Evolutionary conservation across 2,888 invertebrate genomes (phyloP).

Genomic region (Hirtodrosophila confusa): DNA sequence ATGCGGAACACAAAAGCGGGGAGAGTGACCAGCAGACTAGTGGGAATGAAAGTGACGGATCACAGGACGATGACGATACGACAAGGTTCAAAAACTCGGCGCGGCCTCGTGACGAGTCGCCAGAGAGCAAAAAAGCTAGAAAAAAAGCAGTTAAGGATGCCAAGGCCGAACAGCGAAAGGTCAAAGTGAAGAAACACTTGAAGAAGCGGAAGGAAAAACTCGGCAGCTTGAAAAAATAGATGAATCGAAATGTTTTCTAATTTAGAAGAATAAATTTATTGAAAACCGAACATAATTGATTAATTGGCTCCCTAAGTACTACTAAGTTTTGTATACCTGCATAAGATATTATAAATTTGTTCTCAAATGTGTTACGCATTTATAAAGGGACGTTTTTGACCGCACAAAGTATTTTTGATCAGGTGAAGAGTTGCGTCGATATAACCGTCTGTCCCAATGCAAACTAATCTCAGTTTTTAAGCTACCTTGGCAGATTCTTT

Average conservation of each 20-base stretch:
- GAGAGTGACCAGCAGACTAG: conserved; percentile 44
- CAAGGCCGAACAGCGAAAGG: conserved; percentile 94
- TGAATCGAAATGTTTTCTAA: neutral
- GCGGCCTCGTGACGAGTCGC: conserved; percentile 91
- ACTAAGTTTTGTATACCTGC: no score
- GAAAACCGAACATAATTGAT: no score
- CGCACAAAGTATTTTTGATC: no score
- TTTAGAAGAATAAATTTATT: no score
- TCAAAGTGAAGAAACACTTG: conserved; percentile 95
- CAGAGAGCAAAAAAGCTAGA: conserved; percentile 91
- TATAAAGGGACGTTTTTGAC: no score
- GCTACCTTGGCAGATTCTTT: no score
- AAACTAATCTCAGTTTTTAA: no score
- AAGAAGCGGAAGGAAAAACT: conserved; percentile 94
- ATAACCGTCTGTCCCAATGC: no score
- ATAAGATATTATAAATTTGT: no score
- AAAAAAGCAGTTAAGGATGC: conserved; percentile 95
- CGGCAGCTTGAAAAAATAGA: conserved; percentile 82
- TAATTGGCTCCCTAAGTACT: no score
- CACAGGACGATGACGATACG: conserved; percentile 59
- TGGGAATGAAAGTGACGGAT: conserved; percentile 40
- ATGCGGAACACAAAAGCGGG: conserved; percentile 40
- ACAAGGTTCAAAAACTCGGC: conserved; percentile 87
- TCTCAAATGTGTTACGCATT: no score
- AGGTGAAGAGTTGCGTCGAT: no score